Base-by-base conservation (phyloP, 2,888 invertebrate species). In the Andrena marginata region DNA sequence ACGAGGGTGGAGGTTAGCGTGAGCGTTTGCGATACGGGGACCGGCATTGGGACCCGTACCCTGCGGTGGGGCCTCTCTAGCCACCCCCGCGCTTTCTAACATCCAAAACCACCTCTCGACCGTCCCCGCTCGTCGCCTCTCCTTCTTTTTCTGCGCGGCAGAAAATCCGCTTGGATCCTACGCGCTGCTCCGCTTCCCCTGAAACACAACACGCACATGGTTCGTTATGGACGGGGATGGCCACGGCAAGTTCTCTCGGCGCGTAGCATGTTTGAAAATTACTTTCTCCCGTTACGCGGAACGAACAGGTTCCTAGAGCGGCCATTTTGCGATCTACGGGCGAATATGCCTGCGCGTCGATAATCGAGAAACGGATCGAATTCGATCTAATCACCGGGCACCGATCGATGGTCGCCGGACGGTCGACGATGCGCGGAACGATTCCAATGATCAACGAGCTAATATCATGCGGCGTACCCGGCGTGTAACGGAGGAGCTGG, bases 1-100 rank as follows among this genome's bases (percentile, higher is more conserved):
- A 94, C 92, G 87, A 94, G 92, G 90, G 92, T 93, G 91, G 93
- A 93, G 91, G 93, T 94, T 82, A 94, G 91, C 89, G 94, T 92
- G 77, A 93, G 93, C 85, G 93, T 92, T 86, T 94, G 94, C 84
- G 93, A 94, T 93, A 94, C 93, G 90, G 94, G 94, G 94, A 94
- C 94, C 94, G 94, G 94, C 94, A 94, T 94, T 90, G 93, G 92
- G 93, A 94, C 92, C 93, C 93, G 93, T 93, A 92, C 91, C 92
- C 91, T 89, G 93, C 93, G 94, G 93, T 86, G 94, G 93, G 94
- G 94, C 94, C 93, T 91, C 87, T 93, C 85, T 93, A 94, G 94
- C 94, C 94, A 93, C 94, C 93, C 92, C 93, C 93, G 93, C 93
- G 90, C 91, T 93, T 91, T 90, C 93, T 93, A 93, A 93, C 94